phyloP scores from a whole-genome alignment of 2,888 invertebrate genomes.

The Tiphia femorata region DNA sequence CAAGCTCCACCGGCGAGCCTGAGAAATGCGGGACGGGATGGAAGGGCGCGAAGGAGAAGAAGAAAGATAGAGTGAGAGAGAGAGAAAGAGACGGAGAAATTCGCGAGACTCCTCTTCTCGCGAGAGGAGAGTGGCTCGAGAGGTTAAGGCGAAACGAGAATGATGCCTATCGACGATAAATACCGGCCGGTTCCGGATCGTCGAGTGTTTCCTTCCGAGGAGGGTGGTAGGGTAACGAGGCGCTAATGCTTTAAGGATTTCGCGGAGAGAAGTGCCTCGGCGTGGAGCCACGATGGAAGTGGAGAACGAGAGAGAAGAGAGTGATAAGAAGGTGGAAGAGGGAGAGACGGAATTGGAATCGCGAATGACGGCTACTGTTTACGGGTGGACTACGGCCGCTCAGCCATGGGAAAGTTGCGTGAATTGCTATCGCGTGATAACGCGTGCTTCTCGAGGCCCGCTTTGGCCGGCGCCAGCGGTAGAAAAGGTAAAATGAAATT shows the following conservation, averaged over 20 bases:
- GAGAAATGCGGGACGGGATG: no score
- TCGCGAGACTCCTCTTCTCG: not conserved
- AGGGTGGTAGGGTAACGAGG: slow-evolving; percentile 19
- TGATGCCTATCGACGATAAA: slow-evolving; percentile 12
- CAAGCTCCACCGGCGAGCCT: not conserved
- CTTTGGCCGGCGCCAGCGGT: not conserved
- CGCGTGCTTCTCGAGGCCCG: slow-evolving; percentile 4
- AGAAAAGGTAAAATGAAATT: slow-evolving; percentile 19
- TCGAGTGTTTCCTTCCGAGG: not conserved
- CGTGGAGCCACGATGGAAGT: not conserved
- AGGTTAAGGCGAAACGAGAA: slow-evolving; percentile 24
- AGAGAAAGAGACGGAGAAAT: no score
- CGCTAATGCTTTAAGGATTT: slow-evolving; percentile 19
- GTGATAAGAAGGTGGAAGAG: not conserved
- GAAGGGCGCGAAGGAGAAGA: no score
- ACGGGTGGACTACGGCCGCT: not conserved
- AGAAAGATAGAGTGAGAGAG: no score
- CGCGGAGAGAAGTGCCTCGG: slow-evolving; percentile 6
- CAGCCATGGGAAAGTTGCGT: slow-evolving; percentile 18
- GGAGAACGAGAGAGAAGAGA: no score
- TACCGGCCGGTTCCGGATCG: not conserved
- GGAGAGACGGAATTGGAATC: not conserved
- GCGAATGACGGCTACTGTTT: slow-evolving; percentile 9
- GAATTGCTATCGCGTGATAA: slow-evolving; percentile 26
- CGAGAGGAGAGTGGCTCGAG: slow-evolving; percentile 8